Evolutionary conservation across 2,888 invertebrate species (phyloP).

Genomic region (Drosophila mimica): DNA sequence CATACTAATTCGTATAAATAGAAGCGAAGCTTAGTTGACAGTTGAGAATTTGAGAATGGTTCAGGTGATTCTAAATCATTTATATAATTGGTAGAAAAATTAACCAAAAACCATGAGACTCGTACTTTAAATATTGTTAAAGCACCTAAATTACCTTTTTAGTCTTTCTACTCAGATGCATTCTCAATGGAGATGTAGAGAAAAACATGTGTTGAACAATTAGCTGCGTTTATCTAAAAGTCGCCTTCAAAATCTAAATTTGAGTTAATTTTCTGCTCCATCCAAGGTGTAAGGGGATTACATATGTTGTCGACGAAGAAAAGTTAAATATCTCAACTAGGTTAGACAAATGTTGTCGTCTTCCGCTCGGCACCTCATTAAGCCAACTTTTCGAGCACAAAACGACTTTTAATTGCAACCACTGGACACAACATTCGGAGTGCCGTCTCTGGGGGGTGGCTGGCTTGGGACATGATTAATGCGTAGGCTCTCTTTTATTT

Average conservation of each 20-base stretch:
- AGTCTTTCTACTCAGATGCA: background rate
- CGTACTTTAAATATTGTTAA: background rate
- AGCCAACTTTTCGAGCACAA: conserved; percentile 56
- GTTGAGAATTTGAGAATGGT: background rate
- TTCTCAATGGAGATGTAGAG: background rate
- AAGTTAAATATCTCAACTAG: conserved; percentile 53
- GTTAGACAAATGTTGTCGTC: conserved; percentile 47
- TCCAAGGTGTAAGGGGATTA: conserved; percentile 1
- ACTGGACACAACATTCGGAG: conserved; percentile 57
- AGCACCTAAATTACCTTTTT: background rate
- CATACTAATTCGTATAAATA: background rate
- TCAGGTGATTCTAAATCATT: background rate
- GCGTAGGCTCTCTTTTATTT: conserved; percentile 37
- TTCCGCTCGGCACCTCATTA: conserved; percentile 78
- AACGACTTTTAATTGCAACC: conserved; percentile 74
- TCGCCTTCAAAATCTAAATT: conserved; percentile 11
- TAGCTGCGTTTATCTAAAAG: background rate
- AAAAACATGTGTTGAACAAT: conserved; percentile 1
- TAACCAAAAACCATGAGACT: background rate
- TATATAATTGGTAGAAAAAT: background rate
- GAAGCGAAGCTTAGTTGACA: background rate
- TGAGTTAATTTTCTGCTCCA: conserved; percentile 18
- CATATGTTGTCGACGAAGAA: conserved; percentile 8
- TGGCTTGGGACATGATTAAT: conserved; percentile 59
- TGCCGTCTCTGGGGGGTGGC: conserved; percentile 6